These are phyloP conservation scores for Coluber constrictor DNA, from an alignment of 2,797 vertebrate genomes.

Conservation along the genomic window DNA sequence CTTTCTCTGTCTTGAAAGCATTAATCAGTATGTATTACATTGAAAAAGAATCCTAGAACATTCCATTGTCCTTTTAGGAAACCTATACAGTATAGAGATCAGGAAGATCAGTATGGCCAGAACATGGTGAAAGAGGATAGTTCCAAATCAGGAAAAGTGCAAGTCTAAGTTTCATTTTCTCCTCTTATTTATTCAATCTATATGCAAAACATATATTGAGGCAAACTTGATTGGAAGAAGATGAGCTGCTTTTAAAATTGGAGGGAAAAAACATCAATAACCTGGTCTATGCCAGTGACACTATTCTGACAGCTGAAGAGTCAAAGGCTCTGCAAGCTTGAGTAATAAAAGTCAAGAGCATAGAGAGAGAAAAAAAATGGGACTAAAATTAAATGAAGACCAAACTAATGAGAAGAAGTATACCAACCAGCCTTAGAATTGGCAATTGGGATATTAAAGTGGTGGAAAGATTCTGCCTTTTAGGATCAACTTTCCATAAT, in stretches of 20 bases:
- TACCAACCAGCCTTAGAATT: neutral
- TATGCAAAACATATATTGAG: neutral
- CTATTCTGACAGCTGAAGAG: neutral
- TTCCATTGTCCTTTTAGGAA: neutral
- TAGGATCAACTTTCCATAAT: neutral
- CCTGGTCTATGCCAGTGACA: neutral
- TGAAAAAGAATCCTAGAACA: neutral
- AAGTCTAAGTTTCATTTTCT: neutral
- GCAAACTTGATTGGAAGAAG: neutral
- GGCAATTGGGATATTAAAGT: neutral
- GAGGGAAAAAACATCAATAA: neutral
- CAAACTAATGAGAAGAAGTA: neutral
- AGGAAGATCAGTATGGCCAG: neutral
- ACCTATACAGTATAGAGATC: neutral
- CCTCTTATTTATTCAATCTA: neutral
- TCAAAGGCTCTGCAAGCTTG: neutral
- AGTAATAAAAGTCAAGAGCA: neutral
- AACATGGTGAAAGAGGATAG: neutral
- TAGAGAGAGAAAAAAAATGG: neutral
- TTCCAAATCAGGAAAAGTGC: neutral
- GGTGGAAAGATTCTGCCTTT: neutral
- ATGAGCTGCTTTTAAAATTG: neutral
- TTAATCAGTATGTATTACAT: neutral
- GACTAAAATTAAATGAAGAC: neutral
- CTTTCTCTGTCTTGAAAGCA: neutral